Evolutionary conservation across 2,797 vertebrate species (phyloP).

Genomic region (Sciurus carolinensis): DNA sequence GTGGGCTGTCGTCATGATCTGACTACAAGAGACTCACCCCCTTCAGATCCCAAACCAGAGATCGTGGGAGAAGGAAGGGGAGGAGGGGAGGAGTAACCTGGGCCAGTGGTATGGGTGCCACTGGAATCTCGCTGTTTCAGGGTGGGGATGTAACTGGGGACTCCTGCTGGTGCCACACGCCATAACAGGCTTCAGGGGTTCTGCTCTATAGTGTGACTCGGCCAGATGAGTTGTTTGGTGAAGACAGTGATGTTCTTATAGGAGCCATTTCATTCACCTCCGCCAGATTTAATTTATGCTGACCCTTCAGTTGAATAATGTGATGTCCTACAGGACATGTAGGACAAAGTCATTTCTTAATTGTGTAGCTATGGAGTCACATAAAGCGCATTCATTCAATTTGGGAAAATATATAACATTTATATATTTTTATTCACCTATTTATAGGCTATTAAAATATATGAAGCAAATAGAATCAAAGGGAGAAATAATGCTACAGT

Average conservation of each 20-base stretch:
- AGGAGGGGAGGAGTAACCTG: no score
- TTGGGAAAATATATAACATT: neutral
- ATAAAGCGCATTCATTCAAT: neutral
- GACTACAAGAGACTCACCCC: no score
- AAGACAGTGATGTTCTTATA: constrained; percentile 56
- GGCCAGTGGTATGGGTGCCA: neutral
- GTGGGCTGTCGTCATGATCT: no score
- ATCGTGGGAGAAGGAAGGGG: no score
- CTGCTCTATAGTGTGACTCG: constrained; percentile 41
- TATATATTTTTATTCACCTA: neutral
- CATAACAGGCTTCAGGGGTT: neutral
- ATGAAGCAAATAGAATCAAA: neutral
- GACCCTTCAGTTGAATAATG: constrained; percentile 22
- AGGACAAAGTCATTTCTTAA: constrained; percentile 22
- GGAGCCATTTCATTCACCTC: constrained; percentile 41
- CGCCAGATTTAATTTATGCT: constrained; percentile 56
- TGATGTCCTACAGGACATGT: no score
- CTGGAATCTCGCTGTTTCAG: constrained; percentile 7
- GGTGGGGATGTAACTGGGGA: neutral
- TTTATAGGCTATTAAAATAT: neutral
- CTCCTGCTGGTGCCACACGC: neutral
- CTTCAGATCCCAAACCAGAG: no score
- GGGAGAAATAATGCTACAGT: neutral
- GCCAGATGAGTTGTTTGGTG: constrained; percentile 46
- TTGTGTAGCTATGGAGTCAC: neutral